Percentiles rank a stretch among this genome's conserved stretches.
Evolutionary conservation across 2,888 invertebrate species (phyloP).

Genomic region (Plebejus argus): DNA sequence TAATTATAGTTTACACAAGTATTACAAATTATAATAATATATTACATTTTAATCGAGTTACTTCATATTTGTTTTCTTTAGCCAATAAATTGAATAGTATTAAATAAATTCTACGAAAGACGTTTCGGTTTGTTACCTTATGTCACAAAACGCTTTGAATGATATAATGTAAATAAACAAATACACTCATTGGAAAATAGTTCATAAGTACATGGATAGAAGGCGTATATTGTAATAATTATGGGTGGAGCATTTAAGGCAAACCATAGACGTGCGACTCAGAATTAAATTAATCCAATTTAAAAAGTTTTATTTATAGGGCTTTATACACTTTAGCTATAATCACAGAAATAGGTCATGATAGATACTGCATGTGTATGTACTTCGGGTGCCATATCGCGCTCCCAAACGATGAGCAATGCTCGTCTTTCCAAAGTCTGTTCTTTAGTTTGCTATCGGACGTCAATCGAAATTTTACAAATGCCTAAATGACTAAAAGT

Average conservation of each 20-base stretch:
- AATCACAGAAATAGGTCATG: too few relatives aligned
- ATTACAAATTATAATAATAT: not conserved
- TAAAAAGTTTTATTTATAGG: too few relatives aligned
- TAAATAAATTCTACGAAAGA: not conserved
- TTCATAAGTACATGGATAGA: not conserved
- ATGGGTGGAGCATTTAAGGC: not conserved
- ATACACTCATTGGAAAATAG: not conserved
- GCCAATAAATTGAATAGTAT: not conserved
- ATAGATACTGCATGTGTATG: too few relatives aligned
- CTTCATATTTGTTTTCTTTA: not conserved
- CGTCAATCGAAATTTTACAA: too few relatives aligned
- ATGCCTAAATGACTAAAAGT: too few relatives aligned
- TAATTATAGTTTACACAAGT: not conserved
- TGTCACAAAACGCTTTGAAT: slow-evolving; percentile 5
- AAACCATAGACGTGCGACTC: not conserved
- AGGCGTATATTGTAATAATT: not conserved
- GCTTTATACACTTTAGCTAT: too few relatives aligned
- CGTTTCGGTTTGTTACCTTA: slow-evolving; percentile 24
- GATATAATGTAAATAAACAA: slow-evolving; percentile 1
- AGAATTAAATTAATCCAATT: not conserved
- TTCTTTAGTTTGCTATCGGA: too few relatives aligned
- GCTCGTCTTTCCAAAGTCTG: too few relatives aligned
- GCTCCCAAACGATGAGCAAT: too few relatives aligned
- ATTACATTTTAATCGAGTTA: not conserved
- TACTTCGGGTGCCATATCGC: too few relatives aligned